Evolutionary conservation across 2,888 invertebrate species (phyloP).

Genomic region (Pharmacophagus antenor): DNA sequence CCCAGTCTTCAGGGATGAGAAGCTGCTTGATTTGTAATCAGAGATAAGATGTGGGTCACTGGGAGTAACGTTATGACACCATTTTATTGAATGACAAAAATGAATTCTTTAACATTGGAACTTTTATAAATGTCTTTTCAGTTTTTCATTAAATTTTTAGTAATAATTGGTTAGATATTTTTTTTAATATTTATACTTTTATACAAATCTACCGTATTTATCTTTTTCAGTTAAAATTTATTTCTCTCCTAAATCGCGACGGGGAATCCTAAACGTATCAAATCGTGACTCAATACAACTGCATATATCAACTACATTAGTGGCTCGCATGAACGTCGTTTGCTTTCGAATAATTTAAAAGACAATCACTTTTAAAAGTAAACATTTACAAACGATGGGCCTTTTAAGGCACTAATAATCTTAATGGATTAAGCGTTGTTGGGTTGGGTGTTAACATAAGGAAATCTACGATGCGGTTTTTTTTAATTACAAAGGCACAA

Average conservation of each 20-base stretch:
- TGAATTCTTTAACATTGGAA: not conserved
- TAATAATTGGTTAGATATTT: not conserved
- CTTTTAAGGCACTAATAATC: conserved; percentile 12
- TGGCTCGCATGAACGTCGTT: conserved; percentile 8
- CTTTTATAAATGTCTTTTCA: not conserved
- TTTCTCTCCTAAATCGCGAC: not conserved
- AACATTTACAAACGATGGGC: conserved; percentile 23
- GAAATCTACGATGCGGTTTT: not conserved
- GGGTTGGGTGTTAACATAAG: not conserved
- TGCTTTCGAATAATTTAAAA: conserved; percentile 24
- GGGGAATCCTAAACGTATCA: conserved; percentile 6
- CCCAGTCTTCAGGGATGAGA: not conserved
- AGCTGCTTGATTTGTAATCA: conserved; percentile 1
- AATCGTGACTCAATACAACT: not conserved
- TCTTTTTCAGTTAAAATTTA: too few relatives aligned
- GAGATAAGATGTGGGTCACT: not conserved
- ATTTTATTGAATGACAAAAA: not conserved
- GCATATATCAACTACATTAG: conserved; percentile 13
- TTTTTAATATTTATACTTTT: not conserved
- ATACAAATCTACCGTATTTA: too few relatives aligned
- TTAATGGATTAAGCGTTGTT: conserved; percentile 21
- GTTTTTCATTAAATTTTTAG: not conserved
- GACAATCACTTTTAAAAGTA: conserved; percentile 18
- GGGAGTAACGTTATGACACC: not conserved
- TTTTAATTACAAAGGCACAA: conserved; percentile 1